These are phyloP conservation scores for Littorina saxatilis DNA, from an alignment of 1,140 invertebrate genomes.

Conservation along the genomic window DNA sequence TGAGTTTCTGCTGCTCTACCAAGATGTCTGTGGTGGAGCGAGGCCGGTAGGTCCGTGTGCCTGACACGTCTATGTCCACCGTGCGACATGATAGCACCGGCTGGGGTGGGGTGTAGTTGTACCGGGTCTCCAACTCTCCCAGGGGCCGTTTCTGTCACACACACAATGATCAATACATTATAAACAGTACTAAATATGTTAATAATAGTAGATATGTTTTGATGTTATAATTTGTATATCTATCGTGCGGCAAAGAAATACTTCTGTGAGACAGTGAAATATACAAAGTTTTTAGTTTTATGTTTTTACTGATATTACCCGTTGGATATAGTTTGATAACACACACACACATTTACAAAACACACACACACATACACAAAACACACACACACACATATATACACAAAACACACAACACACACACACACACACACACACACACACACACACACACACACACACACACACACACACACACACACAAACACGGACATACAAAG, in stretches of 20 bases:
- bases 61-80: slow-evolving; percentile 66
- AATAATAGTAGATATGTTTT: neutral
- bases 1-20: slow-evolving; percentile 63
- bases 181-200: neutral
- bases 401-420: too few species aligned
- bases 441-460: too few species aligned
- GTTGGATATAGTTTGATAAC: too few species aligned
- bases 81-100: slow-evolving; percentile 67
- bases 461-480: too few species aligned
- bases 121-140: slow-evolving; percentile 63
- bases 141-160: slow-evolving; percentile 63
- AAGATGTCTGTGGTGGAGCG: slow-evolving; percentile 67
- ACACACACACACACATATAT: too few species aligned
- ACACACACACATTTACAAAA: too few species aligned
- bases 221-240: neutral
- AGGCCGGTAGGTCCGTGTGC: slow-evolving; percentile 64
- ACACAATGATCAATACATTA: neutral
- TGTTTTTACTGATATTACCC: too few species aligned
- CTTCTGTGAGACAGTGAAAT: neutral
- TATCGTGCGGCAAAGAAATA: neutral
- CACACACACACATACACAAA: too few species aligned
- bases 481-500: too few species aligned
- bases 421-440: too few species aligned
- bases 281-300: too few species aligned
- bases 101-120: slow-evolving; percentile 62